Base-by-base conservation (phyloP, 2,113 vertebrate genomes). In the Xiphorhynchus elegans region DNA sequence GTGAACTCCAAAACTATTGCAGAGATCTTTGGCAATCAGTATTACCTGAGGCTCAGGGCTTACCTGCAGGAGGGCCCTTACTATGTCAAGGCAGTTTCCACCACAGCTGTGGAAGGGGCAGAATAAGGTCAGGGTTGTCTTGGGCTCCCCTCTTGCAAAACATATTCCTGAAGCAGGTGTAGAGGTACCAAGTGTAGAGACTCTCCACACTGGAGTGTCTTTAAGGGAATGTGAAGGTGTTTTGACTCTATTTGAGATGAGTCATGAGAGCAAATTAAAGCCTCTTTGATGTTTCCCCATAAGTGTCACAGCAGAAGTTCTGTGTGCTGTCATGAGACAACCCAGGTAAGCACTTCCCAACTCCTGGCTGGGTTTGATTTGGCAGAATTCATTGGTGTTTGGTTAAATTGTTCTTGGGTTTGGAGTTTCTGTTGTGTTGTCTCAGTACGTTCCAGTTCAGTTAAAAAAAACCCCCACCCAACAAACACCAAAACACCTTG, bases 11-110 rank as follows among this genome's bases (percentile, higher is more conserved):
- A 99, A 31, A 98, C 98, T 23, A 96, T 98, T 2, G 97, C 98
- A 2, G 98, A 98, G 60, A 97, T 99, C 60, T 98, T 99, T 89
- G 99, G 99, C 10, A 98, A 99, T 69, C 99, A 98, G 67, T 97
- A 99, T 84, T 99, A 99, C 97, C 80, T 99, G 89, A 98, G 98
- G n/a, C 98, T 99, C 70, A 98, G 98, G 96, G 97, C 98, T 21
- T 99, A 99, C 83, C 96, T 99, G 89, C 97, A 95, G 8, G 99
- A 99, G 96, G 99, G 99, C 67, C 99, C 99, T 0, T 99, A 99
- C 84, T 98, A 99, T 8, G 98, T 99, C 10, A 98, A 98, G 49
- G 98, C 99, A 11, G 97, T 99, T 84, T 98, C 99, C 10, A 70
- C 98, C 0, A 99, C 99, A 55, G 97, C 98, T 4, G 98, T 99